These are phyloP conservation scores for Nothoprocta perdicaria DNA, from an alignment of 2,113 vertebrate species.

Conservation along the genomic window DNA sequence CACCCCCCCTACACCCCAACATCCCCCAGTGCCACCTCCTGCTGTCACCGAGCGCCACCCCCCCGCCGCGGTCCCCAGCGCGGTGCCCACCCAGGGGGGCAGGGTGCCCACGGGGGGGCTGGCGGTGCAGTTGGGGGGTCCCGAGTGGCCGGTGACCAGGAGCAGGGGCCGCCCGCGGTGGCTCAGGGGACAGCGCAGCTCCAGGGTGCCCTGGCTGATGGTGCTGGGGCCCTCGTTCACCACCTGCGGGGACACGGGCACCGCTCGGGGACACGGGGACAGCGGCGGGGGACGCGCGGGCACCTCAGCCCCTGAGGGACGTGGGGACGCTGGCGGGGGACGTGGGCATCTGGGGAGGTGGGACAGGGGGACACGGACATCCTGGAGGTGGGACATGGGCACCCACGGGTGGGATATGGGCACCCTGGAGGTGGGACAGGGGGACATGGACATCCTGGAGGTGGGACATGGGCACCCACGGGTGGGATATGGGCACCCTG, in stretches of 20 bases:
- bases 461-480: too few relatives aligned
- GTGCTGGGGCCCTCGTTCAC: slow-evolving; percentile 20
- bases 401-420: too few relatives aligned
- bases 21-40: background rate
- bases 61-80: background rate
- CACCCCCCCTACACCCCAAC: background rate
- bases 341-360: too few relatives aligned
- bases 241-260: background rate
- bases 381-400: too few relatives aligned
- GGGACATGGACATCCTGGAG: too few relatives aligned
- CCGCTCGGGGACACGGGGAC: too few relatives aligned
- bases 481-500: too few relatives aligned
- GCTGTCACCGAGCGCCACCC: background rate
- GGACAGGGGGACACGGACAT: too few relatives aligned
- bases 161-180: background rate
- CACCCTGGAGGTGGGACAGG: too few relatives aligned
- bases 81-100: background rate
- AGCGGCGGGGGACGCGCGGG: too few relatives aligned
- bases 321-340: too few relatives aligned
- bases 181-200: slow-evolving; percentile 14
- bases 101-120: background rate
- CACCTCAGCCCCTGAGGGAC: too few relatives aligned
- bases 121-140: background rate
- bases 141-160: background rate
- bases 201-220: background rate